A percentile compares a stretch with the other conserved stretches of the same genome.
phyloP scores from a whole-genome alignment of 2,113 vertebrate species.

The Alosa alosa region DNA sequence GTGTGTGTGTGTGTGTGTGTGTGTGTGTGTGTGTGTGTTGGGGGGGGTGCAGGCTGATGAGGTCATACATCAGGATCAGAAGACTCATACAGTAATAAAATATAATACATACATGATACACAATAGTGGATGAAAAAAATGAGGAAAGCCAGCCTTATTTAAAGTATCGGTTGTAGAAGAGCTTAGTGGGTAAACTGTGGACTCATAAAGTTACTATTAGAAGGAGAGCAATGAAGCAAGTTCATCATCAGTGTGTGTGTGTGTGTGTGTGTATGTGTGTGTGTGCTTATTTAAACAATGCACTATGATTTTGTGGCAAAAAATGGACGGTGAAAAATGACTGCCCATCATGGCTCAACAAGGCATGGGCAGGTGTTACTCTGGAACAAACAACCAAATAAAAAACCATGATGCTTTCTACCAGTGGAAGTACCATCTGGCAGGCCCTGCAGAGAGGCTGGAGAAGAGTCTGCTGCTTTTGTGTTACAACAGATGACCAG shows the following conservation, averaged over 20 bases:
- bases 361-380: slow-evolving; percentile 21
- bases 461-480: neutral
- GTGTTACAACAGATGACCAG: neutral
- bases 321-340: neutral
- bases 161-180: too few relatives aligned
- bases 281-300: neutral
- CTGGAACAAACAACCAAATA: slow-evolving; percentile 5
- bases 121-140: too few relatives aligned
- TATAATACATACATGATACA: too few relatives aligned
- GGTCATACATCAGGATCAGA: too few relatives aligned
- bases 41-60: too few relatives aligned
- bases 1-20: too few relatives aligned
- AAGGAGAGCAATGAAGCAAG: too few relatives aligned
- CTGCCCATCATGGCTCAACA: neutral
- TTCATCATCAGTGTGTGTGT: too few relatives aligned
- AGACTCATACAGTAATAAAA: too few relatives aligned
- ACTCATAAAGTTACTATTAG: neutral
- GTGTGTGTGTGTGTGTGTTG: too few relatives aligned
- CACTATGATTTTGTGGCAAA: neutral
- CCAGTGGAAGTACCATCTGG: neutral
- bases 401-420: neutral
- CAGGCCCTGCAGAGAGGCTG: neutral
- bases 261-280: neutral
- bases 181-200: too few relatives aligned
- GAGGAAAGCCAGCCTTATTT: too few relatives aligned